Conservation (phyloP, 1,140 invertebrate genomes). For the Calephelis virginiensis region DNA sequence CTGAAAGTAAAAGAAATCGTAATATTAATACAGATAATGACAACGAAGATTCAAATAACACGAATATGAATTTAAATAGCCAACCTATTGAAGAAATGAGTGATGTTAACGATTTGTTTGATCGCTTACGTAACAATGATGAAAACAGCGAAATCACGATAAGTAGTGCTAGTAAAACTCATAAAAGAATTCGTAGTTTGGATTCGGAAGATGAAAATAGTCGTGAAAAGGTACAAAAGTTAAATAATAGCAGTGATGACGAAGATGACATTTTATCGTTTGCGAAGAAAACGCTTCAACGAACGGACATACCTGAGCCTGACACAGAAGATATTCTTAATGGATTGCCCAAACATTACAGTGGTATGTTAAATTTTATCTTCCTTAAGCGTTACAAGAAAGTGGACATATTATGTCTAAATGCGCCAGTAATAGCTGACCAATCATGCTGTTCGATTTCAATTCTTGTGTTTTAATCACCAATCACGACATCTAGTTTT, state of each 20-base stretch:
- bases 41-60: conserved; percentile 9
- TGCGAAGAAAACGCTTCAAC: conserved; percentile 61
- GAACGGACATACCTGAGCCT: conserved; percentile 53
- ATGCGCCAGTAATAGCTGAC: background rate
- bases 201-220: conserved; percentile 45
- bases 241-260: conserved; percentile 44
- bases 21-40: conserved; percentile 25
- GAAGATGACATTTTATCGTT: conserved; percentile 65
- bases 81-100: conserved; percentile 40
- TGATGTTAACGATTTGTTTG: conserved; percentile 62
- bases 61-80: no score
- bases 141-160: conserved; percentile 1
- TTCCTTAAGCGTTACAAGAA: background rate
- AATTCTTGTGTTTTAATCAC: no score
- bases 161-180: conserved; percentile 13
- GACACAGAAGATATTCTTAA: conserved; percentile 63
- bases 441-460: no score
- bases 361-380: conserved; percentile 44
- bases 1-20: conserved; percentile 25
- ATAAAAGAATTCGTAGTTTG: conserved; percentile 24
- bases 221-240: conserved; percentile 54
- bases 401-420: background rate
- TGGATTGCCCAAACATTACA: conserved; percentile 37
- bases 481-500: no score
- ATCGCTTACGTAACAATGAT: conserved; percentile 54